Conservation (phyloP, 2,888 invertebrate species). For the Dryobotodes eremita region DNA sequence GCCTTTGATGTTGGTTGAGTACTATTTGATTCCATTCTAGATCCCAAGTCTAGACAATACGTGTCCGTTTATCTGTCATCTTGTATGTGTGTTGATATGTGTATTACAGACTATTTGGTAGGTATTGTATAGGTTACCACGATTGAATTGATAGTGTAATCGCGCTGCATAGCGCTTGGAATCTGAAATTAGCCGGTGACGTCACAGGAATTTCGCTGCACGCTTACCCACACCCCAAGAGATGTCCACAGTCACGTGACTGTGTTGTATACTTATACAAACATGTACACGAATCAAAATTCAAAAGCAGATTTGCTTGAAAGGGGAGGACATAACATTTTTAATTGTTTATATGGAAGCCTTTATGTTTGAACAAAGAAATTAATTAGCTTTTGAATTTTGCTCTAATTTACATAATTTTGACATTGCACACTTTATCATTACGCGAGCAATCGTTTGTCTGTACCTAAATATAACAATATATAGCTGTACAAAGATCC, state of each 20-base stretch:
- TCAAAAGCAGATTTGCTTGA: slow-evolving; percentile 34
- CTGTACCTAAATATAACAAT: slow-evolving; percentile 1
- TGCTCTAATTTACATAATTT: slow-evolving; percentile 6
- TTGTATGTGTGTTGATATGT: slow-evolving; percentile 1
- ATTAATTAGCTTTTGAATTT: slow-evolving; percentile 18
- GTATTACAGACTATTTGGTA: slow-evolving; percentile 6
- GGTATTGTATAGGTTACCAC: neutral
- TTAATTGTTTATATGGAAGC: neutral
- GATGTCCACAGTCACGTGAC: neutral
- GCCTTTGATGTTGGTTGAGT: neutral
- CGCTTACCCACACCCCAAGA: neutral
- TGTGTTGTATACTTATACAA: neutral
- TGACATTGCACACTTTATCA: slow-evolving; percentile 47
- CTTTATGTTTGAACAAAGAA: neutral
- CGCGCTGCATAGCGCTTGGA: slow-evolving; percentile 7
- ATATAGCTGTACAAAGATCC: neutral
- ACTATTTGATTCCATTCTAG: slow-evolving; percentile 1
- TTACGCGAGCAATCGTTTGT: neutral
- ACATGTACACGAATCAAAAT: slow-evolving; percentile 31
- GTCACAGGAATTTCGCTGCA: slow-evolving; percentile 1
- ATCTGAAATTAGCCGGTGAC: slow-evolving; percentile 44
- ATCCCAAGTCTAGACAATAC: neutral
- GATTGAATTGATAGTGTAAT: neutral
- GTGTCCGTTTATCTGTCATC: neutral
- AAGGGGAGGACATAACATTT: neutral